phyloP scores from a whole-genome alignment of 2,797 vertebrate species.

The Florisuga fusca region DNA sequence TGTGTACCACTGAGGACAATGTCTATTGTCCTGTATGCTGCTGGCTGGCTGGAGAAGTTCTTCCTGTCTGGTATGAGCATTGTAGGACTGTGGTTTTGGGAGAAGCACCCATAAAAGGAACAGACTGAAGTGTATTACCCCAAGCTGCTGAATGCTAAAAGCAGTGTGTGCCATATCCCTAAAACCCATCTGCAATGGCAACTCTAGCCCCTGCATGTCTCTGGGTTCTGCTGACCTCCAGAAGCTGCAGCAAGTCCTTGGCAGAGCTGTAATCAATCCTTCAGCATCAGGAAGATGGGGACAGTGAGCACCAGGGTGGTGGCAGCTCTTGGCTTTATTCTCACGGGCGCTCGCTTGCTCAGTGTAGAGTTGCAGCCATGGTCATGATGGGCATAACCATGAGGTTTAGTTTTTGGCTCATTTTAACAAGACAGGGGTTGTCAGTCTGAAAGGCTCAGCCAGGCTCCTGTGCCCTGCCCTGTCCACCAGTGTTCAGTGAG shows the following conservation, averaged over 20 bases:
- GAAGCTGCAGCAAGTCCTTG: background rate
- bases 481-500: background rate
- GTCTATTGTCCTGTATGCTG: constrained; percentile 33
- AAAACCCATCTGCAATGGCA: background rate
- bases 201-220: background rate
- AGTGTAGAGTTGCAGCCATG: background rate
- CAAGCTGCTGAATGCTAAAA: background rate
- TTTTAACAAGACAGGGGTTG: background rate
- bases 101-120: constrained; percentile 37
- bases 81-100: background rate
- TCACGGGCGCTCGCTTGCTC: background rate
- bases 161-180: background rate
- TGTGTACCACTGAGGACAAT: background rate
- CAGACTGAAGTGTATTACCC: background rate
- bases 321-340: background rate
- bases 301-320: rapidly evolving
- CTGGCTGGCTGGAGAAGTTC: background rate
- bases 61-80: background rate
- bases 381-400: rapidly evolving
- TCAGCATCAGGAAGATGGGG: background rate
- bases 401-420: rapidly evolving
- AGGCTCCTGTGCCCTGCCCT: background rate
- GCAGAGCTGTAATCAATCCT: background rate
- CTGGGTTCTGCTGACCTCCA: background rate
- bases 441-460: background rate